Conservation (phyloP, 30 jellyfish, hydroid and myxozoan species). For the Cassiopea xamachana region DNA sequence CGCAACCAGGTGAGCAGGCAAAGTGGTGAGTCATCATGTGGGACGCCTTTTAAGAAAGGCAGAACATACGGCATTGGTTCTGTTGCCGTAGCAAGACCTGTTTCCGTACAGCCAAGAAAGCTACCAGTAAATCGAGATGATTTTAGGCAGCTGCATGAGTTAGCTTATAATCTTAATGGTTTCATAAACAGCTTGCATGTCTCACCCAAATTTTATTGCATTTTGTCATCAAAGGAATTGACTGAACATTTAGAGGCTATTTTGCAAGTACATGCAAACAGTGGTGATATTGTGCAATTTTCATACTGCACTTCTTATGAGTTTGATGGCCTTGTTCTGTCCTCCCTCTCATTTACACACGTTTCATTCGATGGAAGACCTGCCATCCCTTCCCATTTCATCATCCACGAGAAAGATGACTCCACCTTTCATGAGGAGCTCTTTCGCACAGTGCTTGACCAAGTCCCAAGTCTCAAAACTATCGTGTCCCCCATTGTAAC, state of each 20-base stretch:
- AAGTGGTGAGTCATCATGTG: neutral
- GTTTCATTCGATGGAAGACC: conserved; percentile 87
- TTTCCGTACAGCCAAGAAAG: conserved; percentile 33
- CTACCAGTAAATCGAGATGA: conserved; percentile 64
- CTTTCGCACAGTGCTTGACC: conserved; percentile 60
- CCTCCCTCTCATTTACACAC: conserved; percentile 78
- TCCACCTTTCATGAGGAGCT: conserved; percentile 63
- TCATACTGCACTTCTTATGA: conserved; percentile 82
- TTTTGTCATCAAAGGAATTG: conserved; percentile 66
- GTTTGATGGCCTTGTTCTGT: conserved; percentile 74
- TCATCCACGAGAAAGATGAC: conserved; percentile 80
- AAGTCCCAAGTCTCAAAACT: conserved; percentile 72
- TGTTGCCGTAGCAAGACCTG: conserved; percentile 17
- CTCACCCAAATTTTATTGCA: conserved; percentile 71
- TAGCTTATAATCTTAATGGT: conserved; percentile 74
- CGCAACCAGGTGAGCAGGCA: conserved; percentile 6
- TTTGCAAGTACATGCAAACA: conserved; percentile 27
- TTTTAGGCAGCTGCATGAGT: conserved; percentile 76
- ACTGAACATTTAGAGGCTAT: conserved; percentile 80
- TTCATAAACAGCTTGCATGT: conserved; percentile 70
- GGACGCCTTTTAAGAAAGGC: conserved; percentile 17
- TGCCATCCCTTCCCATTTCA: conserved; percentile 85
- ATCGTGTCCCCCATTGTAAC: conserved; percentile 69
- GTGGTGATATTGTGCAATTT: conserved; percentile 62
- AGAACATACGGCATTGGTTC: conserved; percentile 21